Base-by-base conservation (phyloP, 1,140 invertebrate genomes). In the Diuraphis noxia region DNA sequence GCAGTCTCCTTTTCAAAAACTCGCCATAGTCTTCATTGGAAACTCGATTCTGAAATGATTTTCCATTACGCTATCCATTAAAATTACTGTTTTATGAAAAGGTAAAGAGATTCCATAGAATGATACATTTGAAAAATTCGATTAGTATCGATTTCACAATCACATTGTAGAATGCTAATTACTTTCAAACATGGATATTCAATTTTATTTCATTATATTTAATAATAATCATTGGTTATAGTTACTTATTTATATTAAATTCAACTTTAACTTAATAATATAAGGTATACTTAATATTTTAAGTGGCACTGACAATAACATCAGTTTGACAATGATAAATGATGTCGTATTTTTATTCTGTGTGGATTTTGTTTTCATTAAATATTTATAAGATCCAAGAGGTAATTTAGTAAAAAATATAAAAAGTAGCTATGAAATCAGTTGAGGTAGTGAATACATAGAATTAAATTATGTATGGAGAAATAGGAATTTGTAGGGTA, bases 71-170 rank as follows among this genome's bases (percentile, higher is more conserved):
- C n/a, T 43, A 43, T 43, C 30, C 41, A 84, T 84, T 84, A 21
- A 21, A 49, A 49, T 85, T 85, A 46, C n/a, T 85, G n/a, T 85
- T 46, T 21, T 34, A 85, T 10, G 84, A 46, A 49, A 85, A 85
- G 41, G 43, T 85, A 49, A 49, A 21, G 13, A 46, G 13, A 85
- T 49, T 49, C 6, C 9, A 9, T 34, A n/a, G 34, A 85, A 84
- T 19, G 41, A 34, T 84, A 84, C 30, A 2, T 5, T n/a, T 82
- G 2, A 17, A 84, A n/a, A 43, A n/a, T 43, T 43, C 17, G 5
- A 63, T 17, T 63, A 9, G 4, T n/a, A 63, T 34, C n/a, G 30
- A 6, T 43, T 19, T 84, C 10, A 19, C n/a, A 84, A 34, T 43
- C 25, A 10, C 17, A 30, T 5, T 38, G 7, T 23, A 10, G 25